Evolutionary conservation across 2,888 invertebrate species (phyloP).

Genomic region (Schrankia costaestrigalis): DNA sequence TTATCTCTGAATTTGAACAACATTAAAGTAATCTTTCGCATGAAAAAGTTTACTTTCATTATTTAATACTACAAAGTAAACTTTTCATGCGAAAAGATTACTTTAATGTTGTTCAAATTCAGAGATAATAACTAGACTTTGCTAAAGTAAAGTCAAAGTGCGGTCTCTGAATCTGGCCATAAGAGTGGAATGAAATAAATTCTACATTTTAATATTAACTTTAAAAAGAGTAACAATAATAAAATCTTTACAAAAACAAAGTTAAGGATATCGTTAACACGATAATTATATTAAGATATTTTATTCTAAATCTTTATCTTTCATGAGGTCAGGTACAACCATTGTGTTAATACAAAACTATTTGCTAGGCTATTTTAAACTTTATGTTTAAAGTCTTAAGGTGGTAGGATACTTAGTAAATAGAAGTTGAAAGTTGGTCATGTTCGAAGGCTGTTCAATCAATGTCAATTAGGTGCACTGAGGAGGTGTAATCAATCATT

Average conservation of each 20-base stretch:
- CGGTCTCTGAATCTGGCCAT: too few relatives aligned
- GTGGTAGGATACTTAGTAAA: slow-evolving; percentile 25
- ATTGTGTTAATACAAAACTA: slow-evolving; percentile 7
- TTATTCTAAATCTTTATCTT: slow-evolving; percentile 51
- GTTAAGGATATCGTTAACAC: slow-evolving; percentile 26
- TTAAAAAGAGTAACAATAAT: too few relatives aligned
- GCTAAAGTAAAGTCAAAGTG: too few relatives aligned
- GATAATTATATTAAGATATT: slow-evolving; percentile 43
- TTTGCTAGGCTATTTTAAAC: slow-evolving; percentile 30
- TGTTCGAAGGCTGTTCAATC: slow-evolving; percentile 69
- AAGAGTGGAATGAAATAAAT: too few relatives aligned
- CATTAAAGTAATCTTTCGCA: too few relatives aligned
- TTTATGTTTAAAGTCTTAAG: slow-evolving; percentile 29
- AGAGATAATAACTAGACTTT: too few relatives aligned
- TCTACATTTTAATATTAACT: too few relatives aligned
- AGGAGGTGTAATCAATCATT: slow-evolving; percentile 74
- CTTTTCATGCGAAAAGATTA: too few relatives aligned
- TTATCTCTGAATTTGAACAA: too few relatives aligned
- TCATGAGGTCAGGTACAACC: slow-evolving; percentile 47
- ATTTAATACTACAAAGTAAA: too few relatives aligned
- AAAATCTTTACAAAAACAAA: slow-evolving; percentile 5
- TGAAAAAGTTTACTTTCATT: too few relatives aligned
- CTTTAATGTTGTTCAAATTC: too few relatives aligned
- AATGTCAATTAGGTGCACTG: slow-evolving; percentile 77
- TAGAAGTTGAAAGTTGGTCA: slow-evolving; percentile 36